phyloP scores from a whole-genome alignment of 2,888 invertebrate genomes.

The Thysanoteuthis rhombus region DNA sequence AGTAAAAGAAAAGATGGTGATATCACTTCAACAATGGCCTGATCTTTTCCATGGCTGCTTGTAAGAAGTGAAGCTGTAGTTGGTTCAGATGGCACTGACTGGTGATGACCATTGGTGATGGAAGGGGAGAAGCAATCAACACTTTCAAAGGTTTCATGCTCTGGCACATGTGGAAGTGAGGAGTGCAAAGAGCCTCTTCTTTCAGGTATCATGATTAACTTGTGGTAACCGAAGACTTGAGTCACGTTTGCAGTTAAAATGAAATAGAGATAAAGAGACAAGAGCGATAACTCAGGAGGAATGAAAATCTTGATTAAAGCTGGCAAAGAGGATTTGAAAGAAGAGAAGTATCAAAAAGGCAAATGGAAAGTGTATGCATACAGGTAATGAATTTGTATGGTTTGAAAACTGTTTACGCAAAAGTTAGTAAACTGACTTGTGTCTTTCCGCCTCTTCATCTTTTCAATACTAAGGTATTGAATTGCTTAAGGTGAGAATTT shows the following conservation, averaged over 20 bases:
- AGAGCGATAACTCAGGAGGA: neutral
- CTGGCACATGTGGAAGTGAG: neutral
- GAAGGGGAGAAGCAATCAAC: neutral
- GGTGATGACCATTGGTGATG: neutral
- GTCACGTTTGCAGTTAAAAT: neutral
- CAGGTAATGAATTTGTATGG: neutral
- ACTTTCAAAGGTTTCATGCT: neutral
- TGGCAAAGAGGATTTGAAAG: neutral
- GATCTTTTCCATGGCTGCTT: neutral
- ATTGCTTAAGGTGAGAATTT: too few relatives aligned
- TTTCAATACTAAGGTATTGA: too few relatives aligned
- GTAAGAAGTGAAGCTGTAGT: neutral
- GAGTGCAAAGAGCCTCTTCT: neutral
- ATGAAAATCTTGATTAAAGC: neutral
- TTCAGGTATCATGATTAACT: neutral
- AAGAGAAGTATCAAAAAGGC: neutral
- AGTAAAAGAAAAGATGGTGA: neutral
- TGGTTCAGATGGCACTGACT: neutral
- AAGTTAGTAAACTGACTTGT: neutral
- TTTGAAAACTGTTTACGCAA: neutral
- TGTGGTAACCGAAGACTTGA: neutral
- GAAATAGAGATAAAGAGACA: neutral
- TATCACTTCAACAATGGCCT: neutral
- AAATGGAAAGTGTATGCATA: neutral
- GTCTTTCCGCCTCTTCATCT: neutral